Evolutionary conservation across 2,797 vertebrate genomes (phyloP).

Genomic region (Masticophis lateralis): DNA sequence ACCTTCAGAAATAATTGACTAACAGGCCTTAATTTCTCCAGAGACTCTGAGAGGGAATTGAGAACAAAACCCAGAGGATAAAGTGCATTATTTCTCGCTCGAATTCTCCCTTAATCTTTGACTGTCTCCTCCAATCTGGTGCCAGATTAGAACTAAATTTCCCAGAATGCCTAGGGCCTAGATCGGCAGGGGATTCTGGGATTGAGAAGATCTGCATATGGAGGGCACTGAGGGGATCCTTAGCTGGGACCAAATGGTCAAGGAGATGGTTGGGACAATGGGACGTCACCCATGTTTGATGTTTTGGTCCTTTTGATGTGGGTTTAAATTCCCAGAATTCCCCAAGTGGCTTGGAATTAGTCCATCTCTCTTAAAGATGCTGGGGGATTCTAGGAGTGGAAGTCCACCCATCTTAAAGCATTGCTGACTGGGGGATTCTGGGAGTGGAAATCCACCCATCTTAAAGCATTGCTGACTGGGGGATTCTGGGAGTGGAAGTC

Average conservation of each 20-base stretch:
- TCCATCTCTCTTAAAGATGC: too few species aligned
- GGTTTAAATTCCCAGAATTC: neutral
- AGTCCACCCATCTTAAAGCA: too few species aligned
- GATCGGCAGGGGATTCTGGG: neutral
- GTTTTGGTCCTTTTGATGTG: neutral
- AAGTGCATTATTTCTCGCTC: neutral
- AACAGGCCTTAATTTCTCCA: neutral
- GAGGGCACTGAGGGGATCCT: neutral
- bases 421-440: too few species aligned
- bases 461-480: too few species aligned
- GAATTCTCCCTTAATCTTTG: neutral
- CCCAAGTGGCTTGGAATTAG: too few species aligned
- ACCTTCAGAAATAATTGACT: conserved; percentile 14
- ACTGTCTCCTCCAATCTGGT: neutral
- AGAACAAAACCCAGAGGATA: neutral
- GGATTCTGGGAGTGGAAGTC: too few species aligned
- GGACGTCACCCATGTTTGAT: neutral
- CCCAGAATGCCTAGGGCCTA: neutral
- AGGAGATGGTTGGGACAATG: neutral
- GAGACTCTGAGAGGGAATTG: neutral
- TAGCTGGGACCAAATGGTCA: neutral
- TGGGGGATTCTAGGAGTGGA: too few species aligned
- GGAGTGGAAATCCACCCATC: too few species aligned
- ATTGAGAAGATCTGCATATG: neutral
- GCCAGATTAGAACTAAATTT: neutral